Evolutionary conservation across 2,797 vertebrate genomes (phyloP), one percentile per base, ranked within the genome.

Genomic region (Chelidonichthys spinosus): DNA sequence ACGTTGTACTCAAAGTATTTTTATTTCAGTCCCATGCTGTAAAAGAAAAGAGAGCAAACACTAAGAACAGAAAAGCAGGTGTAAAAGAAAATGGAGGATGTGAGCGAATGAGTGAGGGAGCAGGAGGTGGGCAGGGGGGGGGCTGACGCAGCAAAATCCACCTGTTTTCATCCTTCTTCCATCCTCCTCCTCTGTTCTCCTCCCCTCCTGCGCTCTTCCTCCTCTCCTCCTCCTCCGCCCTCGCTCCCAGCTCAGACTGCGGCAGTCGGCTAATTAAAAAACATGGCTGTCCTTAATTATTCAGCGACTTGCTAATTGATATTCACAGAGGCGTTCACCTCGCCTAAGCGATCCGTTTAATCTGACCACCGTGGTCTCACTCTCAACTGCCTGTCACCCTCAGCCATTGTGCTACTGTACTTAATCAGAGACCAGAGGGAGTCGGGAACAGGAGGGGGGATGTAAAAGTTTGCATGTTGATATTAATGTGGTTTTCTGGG

Each of bases 231-330:
- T 64, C 62, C 60, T 42, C 39, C 63, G n/a, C 63, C 72, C 73
- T 53, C 53, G 47, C 72, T 80, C 84, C 74, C 66, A 62, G 87
- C 92, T 89, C 82, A 54, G 93, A 95, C 89, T 94, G 91, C 92
- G 84, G 85, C 89, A 84, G 93, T 93, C 82, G 86, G 90, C 92
- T 96, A 96, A 96, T 96, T 95, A 94, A 95, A 93, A 94, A 95
- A 91, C 94, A 92, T 85, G 87, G 86, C 91, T 89, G 79, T 85
- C 93, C 90, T 96, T 97, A 96, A 96, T 97, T 96, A 96, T 96
- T 96, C 95, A 94, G 88, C 93, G 90, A 85, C 72, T 4, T 40
- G 87, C 92, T 96, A 95, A 95, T 96, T 97, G 94, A 90, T 96
- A 95, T 95, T 95, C 95, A 87, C 91, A 81, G 76, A 92, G 89